Evolutionary conservation across 2,888 invertebrate genomes (phyloP).

Genomic region (Chorisops tibialis): DNA sequence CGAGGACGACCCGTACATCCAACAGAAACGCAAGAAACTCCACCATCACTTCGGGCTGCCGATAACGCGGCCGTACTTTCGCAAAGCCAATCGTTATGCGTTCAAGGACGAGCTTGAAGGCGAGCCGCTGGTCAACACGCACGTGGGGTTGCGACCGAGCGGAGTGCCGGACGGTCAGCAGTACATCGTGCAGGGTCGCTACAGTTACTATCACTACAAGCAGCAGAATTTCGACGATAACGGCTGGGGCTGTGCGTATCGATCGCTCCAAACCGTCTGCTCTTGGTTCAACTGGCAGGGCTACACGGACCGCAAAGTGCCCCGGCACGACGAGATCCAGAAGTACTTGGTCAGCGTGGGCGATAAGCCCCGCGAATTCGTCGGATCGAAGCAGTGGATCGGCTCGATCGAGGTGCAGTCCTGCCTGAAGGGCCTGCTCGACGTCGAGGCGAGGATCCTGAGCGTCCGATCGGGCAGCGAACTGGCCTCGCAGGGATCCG

Average conservation of each 20-base stretch:
- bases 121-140: constrained; percentile 68
- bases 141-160: constrained; percentile 55
- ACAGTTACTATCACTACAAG: constrained; percentile 95
- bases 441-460: constrained; percentile 75
- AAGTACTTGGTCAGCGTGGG: constrained; percentile 90
- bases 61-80: constrained; percentile 68
- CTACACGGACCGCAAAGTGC: constrained; percentile 71
- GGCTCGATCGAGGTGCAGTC: constrained; percentile 96
- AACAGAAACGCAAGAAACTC: constrained; percentile 58
- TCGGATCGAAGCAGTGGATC: constrained; percentile 94
- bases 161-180: constrained; percentile 54
- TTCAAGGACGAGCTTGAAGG: constrained; percentile 54
- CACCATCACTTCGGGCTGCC: constrained; percentile 71
- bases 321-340: constrained; percentile 84
- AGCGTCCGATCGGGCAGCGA: constrained; percentile 84
- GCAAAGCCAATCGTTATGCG: constrained; percentile 64
- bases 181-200: constrained; percentile 74
- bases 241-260: constrained; percentile 99
- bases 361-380: constrained; percentile 83
- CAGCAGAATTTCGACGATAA: constrained; percentile 91
- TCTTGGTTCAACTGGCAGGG: constrained; percentile 95
- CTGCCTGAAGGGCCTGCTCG: constrained; percentile 77
- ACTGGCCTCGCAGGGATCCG: constrained; percentile 71
- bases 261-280: constrained; percentile 92
- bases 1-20: constrained; percentile 67